Evolutionary conservation across 1,140 invertebrate genomes (phyloP).

Genomic region (Achroia grisella): DNA sequence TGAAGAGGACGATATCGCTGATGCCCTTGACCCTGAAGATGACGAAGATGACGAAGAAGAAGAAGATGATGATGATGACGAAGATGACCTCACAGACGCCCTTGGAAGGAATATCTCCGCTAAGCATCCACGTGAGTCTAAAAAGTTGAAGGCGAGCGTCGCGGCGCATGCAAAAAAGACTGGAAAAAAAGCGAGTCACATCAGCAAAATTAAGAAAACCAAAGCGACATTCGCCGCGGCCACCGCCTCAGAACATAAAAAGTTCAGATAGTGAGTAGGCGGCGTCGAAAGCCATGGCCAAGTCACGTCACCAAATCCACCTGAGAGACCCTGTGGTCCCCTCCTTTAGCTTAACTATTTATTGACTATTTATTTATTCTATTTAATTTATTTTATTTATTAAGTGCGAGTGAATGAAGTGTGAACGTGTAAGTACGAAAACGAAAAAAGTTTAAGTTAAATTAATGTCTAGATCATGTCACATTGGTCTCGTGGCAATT

Average conservation of each 20-base stretch:
- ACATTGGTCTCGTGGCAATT: slow-evolving; percentile 70
- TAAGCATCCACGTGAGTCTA: slow-evolving; percentile 86
- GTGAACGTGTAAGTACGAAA: slow-evolving; percentile 66
- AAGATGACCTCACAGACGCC: slow-evolving; percentile 76
- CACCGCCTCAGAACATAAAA: slow-evolving; percentile 64
- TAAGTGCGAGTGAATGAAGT: slow-evolving; percentile 68
- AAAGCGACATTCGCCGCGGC: slow-evolving; percentile 60
- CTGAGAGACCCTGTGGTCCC: slow-evolving; percentile 59
- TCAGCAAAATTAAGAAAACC: slow-evolving; percentile 67
- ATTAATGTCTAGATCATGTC: slow-evolving; percentile 74
- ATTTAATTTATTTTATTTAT: slow-evolving; percentile 71
- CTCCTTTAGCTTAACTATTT: slow-evolving; percentile 71
- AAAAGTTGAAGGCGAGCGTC: slow-evolving; percentile 74
- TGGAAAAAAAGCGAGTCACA: slow-evolving; percentile 72
- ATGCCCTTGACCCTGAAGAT: slow-evolving; percentile 75
- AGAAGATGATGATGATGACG: slow-evolving; percentile 82
- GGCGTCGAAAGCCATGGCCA: slow-evolving; percentile 33
- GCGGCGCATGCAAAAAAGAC: slow-evolving; percentile 73
- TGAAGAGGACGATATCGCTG: slow-evolving; percentile 76
- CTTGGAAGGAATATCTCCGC: slow-evolving; percentile 74
- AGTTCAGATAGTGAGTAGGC: slow-evolving; percentile 69
- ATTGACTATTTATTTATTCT: slow-evolving; percentile 73
- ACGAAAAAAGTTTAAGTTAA: slow-evolving; percentile 59
- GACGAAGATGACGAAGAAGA: slow-evolving; percentile 84
- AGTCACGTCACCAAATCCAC: slow-evolving; percentile 48